phyloP scores from a whole-genome alignment of 2,797 vertebrate genomes.

The Enteromius paludinosus region DNA sequence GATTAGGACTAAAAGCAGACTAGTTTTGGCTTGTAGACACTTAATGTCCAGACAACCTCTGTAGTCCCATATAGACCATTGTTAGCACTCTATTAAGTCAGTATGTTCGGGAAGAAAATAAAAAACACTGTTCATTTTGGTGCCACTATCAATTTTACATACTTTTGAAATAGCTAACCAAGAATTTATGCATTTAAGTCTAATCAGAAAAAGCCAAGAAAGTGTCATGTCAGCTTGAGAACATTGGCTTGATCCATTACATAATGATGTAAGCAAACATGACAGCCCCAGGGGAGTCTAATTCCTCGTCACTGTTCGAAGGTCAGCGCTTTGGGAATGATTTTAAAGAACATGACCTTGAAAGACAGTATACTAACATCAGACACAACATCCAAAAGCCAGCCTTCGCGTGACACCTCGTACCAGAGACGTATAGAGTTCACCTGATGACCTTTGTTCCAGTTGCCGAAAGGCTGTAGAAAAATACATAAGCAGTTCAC shows the following conservation, averaged over 20 bases:
- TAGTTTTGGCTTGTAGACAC: too few relatives aligned
- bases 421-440: neutral
- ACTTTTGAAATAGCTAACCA: neutral
- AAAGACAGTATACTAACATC: constrained; percentile 28
- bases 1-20: too few relatives aligned
- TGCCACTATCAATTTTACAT: neutral
- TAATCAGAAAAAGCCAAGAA: neutral
- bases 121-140: neutral
- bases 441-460: constrained; percentile 37
- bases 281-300: neutral
- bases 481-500: neutral
- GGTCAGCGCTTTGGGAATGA: neutral
- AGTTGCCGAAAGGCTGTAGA: constrained; percentile 36
- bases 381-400: constrained; percentile 4
- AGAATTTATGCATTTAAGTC: neutral
- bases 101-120: neutral
- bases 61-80: neutral
- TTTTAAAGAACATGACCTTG: constrained; percentile 12
- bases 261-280: constrained; percentile 6
- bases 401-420: constrained; percentile 16
- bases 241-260: neutral
- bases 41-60: neutral
- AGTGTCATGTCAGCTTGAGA: neutral
- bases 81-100: neutral
- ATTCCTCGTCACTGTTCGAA: neutral